Evolutionary conservation across 2,113 vertebrate genomes (phyloP).

Genomic region (Spilogale gracilis): DNA sequence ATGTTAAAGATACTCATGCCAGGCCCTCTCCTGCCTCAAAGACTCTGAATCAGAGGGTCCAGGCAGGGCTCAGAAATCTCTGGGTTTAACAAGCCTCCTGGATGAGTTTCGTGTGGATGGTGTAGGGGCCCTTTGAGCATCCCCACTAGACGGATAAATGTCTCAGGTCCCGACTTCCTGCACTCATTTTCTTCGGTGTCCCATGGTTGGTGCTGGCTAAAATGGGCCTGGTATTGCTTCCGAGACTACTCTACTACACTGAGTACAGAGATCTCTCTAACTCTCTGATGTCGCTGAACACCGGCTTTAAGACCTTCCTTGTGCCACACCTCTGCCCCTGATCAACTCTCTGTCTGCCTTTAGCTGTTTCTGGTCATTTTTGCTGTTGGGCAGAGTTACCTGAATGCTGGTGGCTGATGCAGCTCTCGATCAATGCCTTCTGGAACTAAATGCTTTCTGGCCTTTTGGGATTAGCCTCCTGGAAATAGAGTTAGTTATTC

Average conservation of each 20-base stretch:
- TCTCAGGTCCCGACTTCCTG: not conserved
- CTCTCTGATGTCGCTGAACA: not conserved
- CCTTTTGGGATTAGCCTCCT: not conserved
- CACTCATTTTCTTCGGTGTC: not conserved
- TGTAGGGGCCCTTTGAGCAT: not conserved
- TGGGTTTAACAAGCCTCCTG: not conserved
- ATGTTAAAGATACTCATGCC: fast-evolving
- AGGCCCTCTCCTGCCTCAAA: not conserved
- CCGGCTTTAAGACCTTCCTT: not conserved
- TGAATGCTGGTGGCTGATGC: too few species aligned
- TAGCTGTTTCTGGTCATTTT: not conserved
- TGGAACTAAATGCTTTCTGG: not conserved
- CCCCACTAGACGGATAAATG: too few species aligned
- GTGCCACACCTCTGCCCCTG: too few species aligned
- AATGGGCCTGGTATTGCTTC: not conserved
- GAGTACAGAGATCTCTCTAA: not conserved
- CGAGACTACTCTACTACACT: not conserved
- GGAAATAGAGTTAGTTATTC: not conserved
- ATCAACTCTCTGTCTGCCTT: not conserved
- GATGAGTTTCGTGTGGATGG: not conserved
- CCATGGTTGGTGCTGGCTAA: not conserved
- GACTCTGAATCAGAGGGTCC: not conserved
- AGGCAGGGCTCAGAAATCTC: not conserved
- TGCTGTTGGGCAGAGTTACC: not conserved
- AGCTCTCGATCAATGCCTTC: not conserved